A percentile compares a stretch with the other conserved stretches of the same genome.
Conservation (phyloP, 2,888 invertebrate genomes). For the Dyspetes luteomarginatus region DNA sequence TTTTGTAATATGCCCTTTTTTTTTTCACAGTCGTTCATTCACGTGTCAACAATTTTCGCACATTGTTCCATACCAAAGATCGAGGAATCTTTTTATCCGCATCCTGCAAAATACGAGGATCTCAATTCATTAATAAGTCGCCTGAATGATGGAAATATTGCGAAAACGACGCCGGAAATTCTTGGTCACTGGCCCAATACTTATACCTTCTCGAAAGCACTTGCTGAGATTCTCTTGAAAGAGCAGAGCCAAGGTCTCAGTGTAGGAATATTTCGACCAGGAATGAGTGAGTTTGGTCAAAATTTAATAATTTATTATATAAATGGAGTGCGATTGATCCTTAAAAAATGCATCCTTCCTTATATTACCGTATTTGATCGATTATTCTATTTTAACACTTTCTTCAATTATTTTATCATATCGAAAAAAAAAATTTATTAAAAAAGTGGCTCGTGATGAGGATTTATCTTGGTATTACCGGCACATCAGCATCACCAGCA, state of each 20-base stretch:
- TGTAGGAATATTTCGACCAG: constrained; percentile 91
- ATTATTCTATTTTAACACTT: no score
- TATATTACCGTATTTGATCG: no score
- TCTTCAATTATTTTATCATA: no score
- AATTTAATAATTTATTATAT: no score
- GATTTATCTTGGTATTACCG: no score
- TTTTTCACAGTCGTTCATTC: constrained; percentile 78
- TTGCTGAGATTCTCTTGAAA: constrained; percentile 90
- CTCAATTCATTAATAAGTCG: constrained; percentile 83
- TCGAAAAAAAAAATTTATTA: no score
- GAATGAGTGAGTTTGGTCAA: constrained; percentile 88
- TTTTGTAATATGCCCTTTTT: neutral
- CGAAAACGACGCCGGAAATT: constrained; percentile 83
- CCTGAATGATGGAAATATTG: constrained; percentile 84
- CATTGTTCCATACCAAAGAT: constrained; percentile 85
- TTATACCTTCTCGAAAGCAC: constrained; percentile 93
- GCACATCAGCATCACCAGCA: no score
- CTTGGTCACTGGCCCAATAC: constrained; percentile 91
- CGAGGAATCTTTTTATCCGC: constrained; percentile 88
- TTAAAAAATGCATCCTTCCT: no score
- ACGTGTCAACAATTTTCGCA: constrained; percentile 83
- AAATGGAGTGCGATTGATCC: no score
- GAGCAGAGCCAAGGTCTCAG: constrained; percentile 87
- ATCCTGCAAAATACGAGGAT: constrained; percentile 84
- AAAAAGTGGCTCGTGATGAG: no score